A percentile compares a stretch with the other conserved stretches of the same genome.
Evolutionary conservation across 2,797 vertebrate genomes (phyloP).

Genomic region (Intellagama lesueurii): DNA sequence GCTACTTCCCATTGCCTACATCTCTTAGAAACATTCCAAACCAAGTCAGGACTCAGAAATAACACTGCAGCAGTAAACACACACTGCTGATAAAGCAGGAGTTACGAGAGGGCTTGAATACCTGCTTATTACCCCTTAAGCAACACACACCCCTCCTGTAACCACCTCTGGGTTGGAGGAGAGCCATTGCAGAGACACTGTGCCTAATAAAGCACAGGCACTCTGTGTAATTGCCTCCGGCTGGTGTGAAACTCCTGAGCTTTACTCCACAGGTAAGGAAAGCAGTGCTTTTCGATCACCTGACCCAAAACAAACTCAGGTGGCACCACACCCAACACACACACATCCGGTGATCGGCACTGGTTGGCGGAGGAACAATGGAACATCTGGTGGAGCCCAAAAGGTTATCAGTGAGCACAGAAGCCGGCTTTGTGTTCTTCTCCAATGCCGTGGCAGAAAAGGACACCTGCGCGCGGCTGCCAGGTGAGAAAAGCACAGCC

Average conservation of each 20-base stretch:
- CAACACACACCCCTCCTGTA: rapidly evolving
- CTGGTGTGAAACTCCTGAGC: background rate
- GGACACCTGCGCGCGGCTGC: conserved; percentile 14
- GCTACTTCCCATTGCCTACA: rapidly evolving
- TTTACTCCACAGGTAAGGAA: conserved; percentile 39
- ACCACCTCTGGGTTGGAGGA: background rate
- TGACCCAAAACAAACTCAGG: conserved; percentile 66
- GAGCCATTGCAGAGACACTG: background rate
- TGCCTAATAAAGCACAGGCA: rapidly evolving
- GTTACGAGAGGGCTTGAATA: background rate
- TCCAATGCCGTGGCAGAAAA: background rate
- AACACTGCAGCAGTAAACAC: background rate
- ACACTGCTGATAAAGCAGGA: background rate
- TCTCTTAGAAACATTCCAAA: background rate
- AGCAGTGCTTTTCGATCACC: conserved; percentile 24
- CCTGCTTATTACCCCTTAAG: background rate
- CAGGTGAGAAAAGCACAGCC: too few species aligned
- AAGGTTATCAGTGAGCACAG: conserved; percentile 57
- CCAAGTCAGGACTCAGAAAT: background rate
- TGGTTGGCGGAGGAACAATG: conserved; percentile 56
- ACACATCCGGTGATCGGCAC: conserved; percentile 47
- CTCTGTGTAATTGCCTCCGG: background rate
- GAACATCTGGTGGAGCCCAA: conserved; percentile 52
- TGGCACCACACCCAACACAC: conserved; percentile 34
- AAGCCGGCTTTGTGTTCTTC: conserved; percentile 35